Evolutionary conservation across 2,888 invertebrate genomes (phyloP).

Genomic region (Himalopsyche tibetana): DNA sequence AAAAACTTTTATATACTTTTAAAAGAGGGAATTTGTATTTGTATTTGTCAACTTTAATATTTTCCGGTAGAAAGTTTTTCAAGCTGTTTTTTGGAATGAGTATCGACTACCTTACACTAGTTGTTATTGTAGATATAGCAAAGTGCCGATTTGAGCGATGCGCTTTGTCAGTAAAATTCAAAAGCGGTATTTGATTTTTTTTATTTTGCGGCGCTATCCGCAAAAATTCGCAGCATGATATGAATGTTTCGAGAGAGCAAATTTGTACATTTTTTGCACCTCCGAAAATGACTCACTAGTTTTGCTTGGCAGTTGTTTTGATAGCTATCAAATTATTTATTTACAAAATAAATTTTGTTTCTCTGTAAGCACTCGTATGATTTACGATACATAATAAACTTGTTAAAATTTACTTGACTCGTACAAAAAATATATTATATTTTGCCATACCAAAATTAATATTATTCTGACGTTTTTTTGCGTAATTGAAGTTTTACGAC

Average conservation of each 20-base stretch:
- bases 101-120: not conserved
- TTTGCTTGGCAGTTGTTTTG: not conserved
- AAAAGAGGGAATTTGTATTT: too few relatives aligned
- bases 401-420: too few relatives aligned
- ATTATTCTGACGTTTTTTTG: too few relatives aligned
- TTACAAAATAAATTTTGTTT: not conserved
- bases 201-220: conserved; percentile 1
- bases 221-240: conserved; percentile 14
- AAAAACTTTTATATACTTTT: too few relatives aligned
- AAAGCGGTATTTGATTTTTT: conserved; percentile 24
- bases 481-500: too few relatives aligned
- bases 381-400: not conserved
- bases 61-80: too few relatives aligned
- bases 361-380: not conserved
- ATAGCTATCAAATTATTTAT: not conserved
- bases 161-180: conserved; percentile 13
- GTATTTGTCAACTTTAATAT: too few relatives aligned
- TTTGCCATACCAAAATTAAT: too few relatives aligned
- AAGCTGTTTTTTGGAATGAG: not conserved
- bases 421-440: too few relatives aligned
- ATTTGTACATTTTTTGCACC: not conserved
- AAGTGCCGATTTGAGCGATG: conserved; percentile 20
- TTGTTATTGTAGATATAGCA: not conserved
- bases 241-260: not conserved
- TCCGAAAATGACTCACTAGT: not conserved